phyloP scores from a whole-genome alignment of 1,140 invertebrate species.

The Plectus sambesii region DNA sequence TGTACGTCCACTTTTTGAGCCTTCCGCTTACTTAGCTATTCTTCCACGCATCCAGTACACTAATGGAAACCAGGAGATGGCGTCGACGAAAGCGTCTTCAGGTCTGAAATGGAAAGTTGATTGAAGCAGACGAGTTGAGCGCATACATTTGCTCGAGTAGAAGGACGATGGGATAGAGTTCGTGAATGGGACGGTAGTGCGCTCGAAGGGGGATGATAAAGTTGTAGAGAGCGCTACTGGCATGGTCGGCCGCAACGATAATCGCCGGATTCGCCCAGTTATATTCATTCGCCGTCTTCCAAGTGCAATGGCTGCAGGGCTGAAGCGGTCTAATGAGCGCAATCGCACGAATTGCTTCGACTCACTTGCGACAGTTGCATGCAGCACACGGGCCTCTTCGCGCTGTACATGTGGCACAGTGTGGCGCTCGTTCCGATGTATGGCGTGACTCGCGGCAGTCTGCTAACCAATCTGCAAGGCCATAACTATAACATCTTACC shows the following conservation, averaged over 20 bases:
- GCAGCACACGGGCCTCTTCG: slow-evolving; percentile 89
- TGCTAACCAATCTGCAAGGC: too few species aligned
- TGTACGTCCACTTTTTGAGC: slow-evolving; percentile 1
- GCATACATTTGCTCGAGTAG: slow-evolving; percentile 59
- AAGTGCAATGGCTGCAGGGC: slow-evolving; percentile 84
- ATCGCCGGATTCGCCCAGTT: slow-evolving; percentile 95
- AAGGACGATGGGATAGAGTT: slow-evolving; percentile 86
- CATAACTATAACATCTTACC: too few species aligned
- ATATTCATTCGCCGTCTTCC: slow-evolving; percentile 83
- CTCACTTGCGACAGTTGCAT: slow-evolving; percentile 77
- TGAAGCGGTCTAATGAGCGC: slow-evolving; percentile 45
- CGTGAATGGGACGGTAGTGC: slow-evolving; percentile 83
- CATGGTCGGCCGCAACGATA: slow-evolving; percentile 87
- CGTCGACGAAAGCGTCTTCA: slow-evolving; percentile 80
- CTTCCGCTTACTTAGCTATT: slow-evolving; percentile 73
- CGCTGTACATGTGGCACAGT: slow-evolving; percentile 83
- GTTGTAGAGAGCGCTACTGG: slow-evolving; percentile 96
- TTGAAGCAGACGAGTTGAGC: slow-evolving; percentile 5
- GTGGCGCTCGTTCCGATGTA: slow-evolving; percentile 95
- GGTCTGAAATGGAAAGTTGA: slow-evolving; percentile 53
- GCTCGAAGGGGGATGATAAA: slow-evolving; percentile 92
- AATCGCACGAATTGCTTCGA: neutral
- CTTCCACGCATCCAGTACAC: slow-evolving; percentile 90
- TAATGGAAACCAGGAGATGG: slow-evolving; percentile 88
- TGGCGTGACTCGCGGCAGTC: slow-evolving; percentile 87